Base-by-base conservation (phyloP, 2,113 vertebrate genomes). In the Microcebus tavaratra region DNA sequence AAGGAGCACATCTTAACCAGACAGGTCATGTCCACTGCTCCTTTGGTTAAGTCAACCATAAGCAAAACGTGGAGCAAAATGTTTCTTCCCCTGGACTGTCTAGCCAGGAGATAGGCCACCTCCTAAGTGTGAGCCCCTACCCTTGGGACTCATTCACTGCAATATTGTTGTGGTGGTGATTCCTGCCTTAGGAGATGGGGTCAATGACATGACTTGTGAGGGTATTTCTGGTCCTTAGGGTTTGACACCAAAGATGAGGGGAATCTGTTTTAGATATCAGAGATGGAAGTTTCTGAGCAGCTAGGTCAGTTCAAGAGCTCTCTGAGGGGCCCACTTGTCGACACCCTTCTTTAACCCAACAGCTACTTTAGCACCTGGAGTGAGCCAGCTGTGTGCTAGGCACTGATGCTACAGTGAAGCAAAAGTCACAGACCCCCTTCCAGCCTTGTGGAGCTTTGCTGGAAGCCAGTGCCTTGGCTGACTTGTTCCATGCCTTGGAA, bases 231-330 rank as follows among this genome's bases (percentile, higher is more conserved):
- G 45, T 91, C 53, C 65, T 75, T 84, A 83, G 87, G 17, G 39
- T n/a, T 87, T 91, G 84, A 84, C 48, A 72, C 34, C 21, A 81
- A 55, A 93, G 48, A 55, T 73, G 75, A 86, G 42, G 75, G 59
- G 68, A 59, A 55, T 96, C 42, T 86, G 73, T 79, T 95, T 86
- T 88, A 73, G 36, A 31, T 83, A 75, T 78, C 83, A 93, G 92
- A 94, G 88, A 57, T 73, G 42, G 67, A 63, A 68, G 79, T 73
- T 68, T 72, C 59, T 78, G 65, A 88, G 79, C 78, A 85, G 21
- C 15, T 20, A 17, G 61, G n/a, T 90, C 10, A n/a, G 50, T 79
- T 92, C 39, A 70, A 34, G 73, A 80, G 29, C 53, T 84, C 42
- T 84, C 80, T 36, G 59, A 70, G 59, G 70, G 14, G 39, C 14